Evolutionary conservation across 2,113 vertebrate species (phyloP), one percentile per base, ranked within the genome.

Genomic region (Tachycineta bicolor): DNA sequence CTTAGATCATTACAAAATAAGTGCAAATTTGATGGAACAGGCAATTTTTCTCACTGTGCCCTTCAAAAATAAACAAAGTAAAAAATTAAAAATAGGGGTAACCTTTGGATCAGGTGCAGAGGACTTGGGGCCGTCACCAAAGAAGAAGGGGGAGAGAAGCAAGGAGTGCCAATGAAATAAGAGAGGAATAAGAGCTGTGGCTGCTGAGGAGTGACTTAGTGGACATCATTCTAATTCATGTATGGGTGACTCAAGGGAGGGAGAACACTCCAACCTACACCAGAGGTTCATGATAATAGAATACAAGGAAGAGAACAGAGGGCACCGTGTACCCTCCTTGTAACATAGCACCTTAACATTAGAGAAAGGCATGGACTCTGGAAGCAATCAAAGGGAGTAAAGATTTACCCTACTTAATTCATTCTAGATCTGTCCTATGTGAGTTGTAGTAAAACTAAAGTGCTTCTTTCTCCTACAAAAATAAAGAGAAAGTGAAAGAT

Each of bases 171-270:
- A 73, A 63, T 34, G 29, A 77, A 70, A 16, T 26, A 62, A 20
- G 52, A 76, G 49, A 62, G 14, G 10, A 79, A 5, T 24, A 71
- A 68, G 14, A 49, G 9, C 53, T 80, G 22, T 55, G 19, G 10
- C 49, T 85, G 17, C 7, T 76, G 47, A 11, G 33, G 12, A 47
- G 26, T 58, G 63, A 63, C 17, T 0, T 0, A 34, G 11, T 31
- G 29, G 18, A 56, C 9, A 49, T 58, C 6, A 34, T 62, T 67
- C 43, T 52, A 33, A 55, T 73, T 67, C 16, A 28, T 31, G 25
- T 43, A 23, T 29, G 25, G 12, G 8, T 59, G 43, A 58, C 62
- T 58, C 43, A 47, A 29, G 37, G 6, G 12, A 49, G 29, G 6
- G 20, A 60, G 25, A 64, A 41, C 15, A 63, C 20, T 86, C 31